Base-by-base conservation (phyloP, 2,113 vertebrate genomes). In the Caretta caretta region DNA sequence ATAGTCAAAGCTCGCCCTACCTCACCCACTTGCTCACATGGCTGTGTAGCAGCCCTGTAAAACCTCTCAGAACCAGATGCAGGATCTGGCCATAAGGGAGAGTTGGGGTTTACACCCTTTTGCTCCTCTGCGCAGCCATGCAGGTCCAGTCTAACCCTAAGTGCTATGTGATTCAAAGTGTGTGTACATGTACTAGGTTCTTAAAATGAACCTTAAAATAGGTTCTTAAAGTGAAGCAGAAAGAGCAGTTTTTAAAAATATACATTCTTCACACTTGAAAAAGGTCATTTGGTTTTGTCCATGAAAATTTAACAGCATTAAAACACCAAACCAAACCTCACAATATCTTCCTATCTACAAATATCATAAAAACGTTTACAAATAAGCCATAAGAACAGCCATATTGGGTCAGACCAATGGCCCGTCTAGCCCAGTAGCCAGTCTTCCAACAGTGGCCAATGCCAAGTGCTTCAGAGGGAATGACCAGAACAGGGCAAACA, bases 311-410 rank as follows among this genome's bases (percentile, higher is more conserved):
- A 92, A 46, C 10, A 7, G 1, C 56, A 5, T 69, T 84, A 10
- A 84, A 51, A 86, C 19, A 24, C 19, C 19, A 82, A 62, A 54
- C n/a, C 53, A 80, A 76, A 27, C 1, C 1, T 82, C 17, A 88
- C 65, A 93, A 92, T 80, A 6, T 22, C 53, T 83, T 48, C 51
- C 88, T 93, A 87, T 83, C 51, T 24, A 59, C 50, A 90, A 88
- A 86, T 20, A 5, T 42, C 80, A 13, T 87, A 80, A 94, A 94
- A 75, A 86, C 9, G 22, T 54, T 89, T 11, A 38, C 29, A 87
- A 85, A 95, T 76, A 91, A 93, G 6, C 16, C 38, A 80, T 4
- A 88, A 35, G 14, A 65, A 17, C 3, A 6, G 31, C 31, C 59
- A 65, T 6, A 35, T 7, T 35, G 59, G 29, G 31, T 65, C 31